Evolutionary conservation across 2,113 vertebrate species (phyloP), one percentile per base, ranked within the genome.

Genomic region (Perca fluviatilis): DNA sequence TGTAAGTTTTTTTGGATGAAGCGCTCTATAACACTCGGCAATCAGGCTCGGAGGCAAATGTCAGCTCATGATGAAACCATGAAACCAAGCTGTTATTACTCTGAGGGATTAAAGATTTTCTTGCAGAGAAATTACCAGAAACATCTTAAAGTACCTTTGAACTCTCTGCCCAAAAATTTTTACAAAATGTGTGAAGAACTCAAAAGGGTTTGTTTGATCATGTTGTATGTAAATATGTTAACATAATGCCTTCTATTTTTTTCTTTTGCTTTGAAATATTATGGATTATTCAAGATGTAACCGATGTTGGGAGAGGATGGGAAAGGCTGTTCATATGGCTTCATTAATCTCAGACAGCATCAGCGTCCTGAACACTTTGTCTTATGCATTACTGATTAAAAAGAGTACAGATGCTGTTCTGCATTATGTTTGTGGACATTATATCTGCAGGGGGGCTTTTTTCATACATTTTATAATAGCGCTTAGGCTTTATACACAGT

Each of bases 41-140:
- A 81, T 82, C 53, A 49, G 77, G 77, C 79, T 81, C 0, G 10
- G 67, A 80, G 82, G 83, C 64, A 88, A 83, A 90, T 90, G 51
- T 88, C 36, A 27, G 61, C 66, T 72, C 50, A 68, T 23, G 62
- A 79, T 69, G 78, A 66, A 76, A 27, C 27, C 27, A 27, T 27
- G 62, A 72, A 84, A 79, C 25, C n/a, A 63, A 74, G 57, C 27
- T 73, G 70, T 58, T 74, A 63, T 78, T 70, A 63, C 62, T 56
- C 57, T 46, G 51, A 76, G 71, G 80, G 72, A 79, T 74, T 50
- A 83, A 53, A 74, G 63, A 68, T 77, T 64, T 58, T 53, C 58
- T 83, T 46, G 15, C 51, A 68, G 64, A 61, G 57, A 74, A 69
- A 81, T 23, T 68, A 56, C 54, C 46, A 27, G 10, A 80, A 63